Percentiles rank a stretch among this genome's conserved stretches.
Evolutionary conservation across 2,888 invertebrate species (phyloP).

Genomic region (Pristionchus arcanus): DNA sequence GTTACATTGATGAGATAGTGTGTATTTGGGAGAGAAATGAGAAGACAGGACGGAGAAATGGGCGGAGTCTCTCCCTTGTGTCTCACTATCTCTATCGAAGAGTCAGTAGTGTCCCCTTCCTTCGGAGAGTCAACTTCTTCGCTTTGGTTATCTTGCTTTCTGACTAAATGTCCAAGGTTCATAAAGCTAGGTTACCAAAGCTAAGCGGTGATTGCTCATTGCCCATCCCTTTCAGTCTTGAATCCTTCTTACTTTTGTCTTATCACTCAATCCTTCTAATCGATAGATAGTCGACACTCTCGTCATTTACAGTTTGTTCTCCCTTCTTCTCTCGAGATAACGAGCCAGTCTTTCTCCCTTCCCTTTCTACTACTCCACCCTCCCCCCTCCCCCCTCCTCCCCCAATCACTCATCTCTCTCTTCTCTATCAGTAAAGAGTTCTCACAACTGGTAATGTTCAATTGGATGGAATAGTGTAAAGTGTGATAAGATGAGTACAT

Average conservation of each 20-base stretch:
- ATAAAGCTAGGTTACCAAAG: constrained; percentile 58
- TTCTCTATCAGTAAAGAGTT: constrained; percentile 14
- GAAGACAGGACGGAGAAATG: not conserved
- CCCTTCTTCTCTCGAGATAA: constrained; percentile 33
- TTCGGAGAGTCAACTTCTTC: constrained; percentile 40
- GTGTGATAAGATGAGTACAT: constrained; percentile 4
- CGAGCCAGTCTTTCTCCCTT: constrained; percentile 28
- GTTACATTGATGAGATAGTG: not conserved
- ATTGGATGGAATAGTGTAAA: constrained; percentile 11
- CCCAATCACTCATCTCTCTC: not conserved
- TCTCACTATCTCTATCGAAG: not conserved
- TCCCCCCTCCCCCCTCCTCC: not conserved
- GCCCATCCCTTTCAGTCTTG: not conserved
- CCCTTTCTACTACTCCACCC: not conserved
- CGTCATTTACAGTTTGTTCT: constrained; percentile 31
- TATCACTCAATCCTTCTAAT: constrained; percentile 4
- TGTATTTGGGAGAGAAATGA: not conserved
- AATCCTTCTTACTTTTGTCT: not conserved
- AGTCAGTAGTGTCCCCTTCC: constrained; percentile 11
- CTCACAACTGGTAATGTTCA: not conserved
- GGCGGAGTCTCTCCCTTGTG: constrained; percentile 49
- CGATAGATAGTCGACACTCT: constrained; percentile 24
- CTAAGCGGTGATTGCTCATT: constrained; percentile 42
- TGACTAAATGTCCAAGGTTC: constrained; percentile 45
- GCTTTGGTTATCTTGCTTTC: constrained; percentile 56